Conservation (phyloP, 2,113 vertebrate species). For the Hepsetus odoe region DNA sequence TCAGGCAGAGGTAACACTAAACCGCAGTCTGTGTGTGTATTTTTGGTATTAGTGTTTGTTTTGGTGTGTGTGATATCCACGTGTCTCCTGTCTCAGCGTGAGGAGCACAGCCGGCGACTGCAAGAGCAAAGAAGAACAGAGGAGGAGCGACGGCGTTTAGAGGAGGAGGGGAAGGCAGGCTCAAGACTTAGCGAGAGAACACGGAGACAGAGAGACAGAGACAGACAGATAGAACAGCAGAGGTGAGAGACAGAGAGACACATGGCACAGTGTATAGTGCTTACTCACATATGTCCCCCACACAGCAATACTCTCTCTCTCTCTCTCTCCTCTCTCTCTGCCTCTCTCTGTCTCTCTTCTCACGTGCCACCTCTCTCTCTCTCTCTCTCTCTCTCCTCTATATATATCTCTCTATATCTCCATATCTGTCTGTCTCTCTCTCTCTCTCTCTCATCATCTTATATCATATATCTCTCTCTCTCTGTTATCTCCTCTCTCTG, state of each 20-base stretch:
- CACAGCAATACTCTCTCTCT: too few relatives aligned
- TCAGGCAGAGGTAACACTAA: slow-evolving; percentile 79
- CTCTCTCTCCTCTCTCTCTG: too few relatives aligned
- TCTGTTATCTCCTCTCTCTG: too few relatives aligned
- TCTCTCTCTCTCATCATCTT: too few relatives aligned
- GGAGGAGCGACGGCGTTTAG: slow-evolving; percentile 73
- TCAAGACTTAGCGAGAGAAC: slow-evolving; percentile 77
- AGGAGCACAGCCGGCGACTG: slow-evolving; percentile 79
- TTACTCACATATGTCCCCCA: too few relatives aligned
- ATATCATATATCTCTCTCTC: too few relatives aligned
- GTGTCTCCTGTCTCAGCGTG: slow-evolving; percentile 73
- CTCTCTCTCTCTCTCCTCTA: too few relatives aligned
- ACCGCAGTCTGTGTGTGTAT: background rate
- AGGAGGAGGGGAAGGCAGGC: slow-evolving; percentile 77
- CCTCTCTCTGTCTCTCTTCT: too few relatives aligned
- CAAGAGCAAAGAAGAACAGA: slow-evolving; percentile 76
- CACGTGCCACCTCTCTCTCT: too few relatives aligned
- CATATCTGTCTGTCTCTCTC: too few relatives aligned
- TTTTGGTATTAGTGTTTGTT: background rate
- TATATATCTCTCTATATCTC: too few relatives aligned
- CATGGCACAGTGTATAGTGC: too few relatives aligned
- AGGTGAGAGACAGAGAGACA: slow-evolving; percentile 65
- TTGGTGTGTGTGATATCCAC: background rate
- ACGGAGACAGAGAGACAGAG: slow-evolving; percentile 69
- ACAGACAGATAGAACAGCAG: slow-evolving; percentile 67